Base-by-base conservation (phyloP, 2,888 invertebrate species). In the Keiferia lycopersicella region DNA sequence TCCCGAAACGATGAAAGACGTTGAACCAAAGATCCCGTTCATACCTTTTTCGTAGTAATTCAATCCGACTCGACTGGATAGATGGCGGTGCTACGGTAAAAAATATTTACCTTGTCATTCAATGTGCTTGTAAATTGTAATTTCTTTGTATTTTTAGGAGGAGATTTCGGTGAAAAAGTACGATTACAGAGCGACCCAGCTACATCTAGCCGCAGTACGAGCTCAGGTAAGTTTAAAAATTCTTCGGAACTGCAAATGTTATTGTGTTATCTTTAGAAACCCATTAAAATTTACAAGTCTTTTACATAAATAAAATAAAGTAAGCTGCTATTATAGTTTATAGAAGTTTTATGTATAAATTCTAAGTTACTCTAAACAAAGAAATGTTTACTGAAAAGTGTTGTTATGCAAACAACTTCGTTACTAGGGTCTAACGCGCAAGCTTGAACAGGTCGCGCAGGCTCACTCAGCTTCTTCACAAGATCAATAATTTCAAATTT, bases 141-240 rank as follows among this genome's bases (percentile, higher is more conserved):
- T 61, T 48, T 67, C 57, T 65, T 53, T 20, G 7, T 30, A 30
- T 30, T 53, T 30, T 30, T 66, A 98, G 92, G 98, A 98, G 87
- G 98, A 98, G 78, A 96, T 98, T 82, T 97, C 98, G 70, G 93
- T 97, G 92, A 98, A 98, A 90, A 95, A 96, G 80, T 98, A 98
- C 87, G 98, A 98, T 92, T 94, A 98, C 73, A 94, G 97, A 71
- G 96, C 98, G 62, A 97, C 98, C 58, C 97, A 97, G 83, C 93
- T 98, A 69, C 98, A 98, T 87, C 93, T 98, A 68, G 95, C 97
- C 63, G 97, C 98, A 65, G 95, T 98, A 64, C 94, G 95, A 91
- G 96, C 98, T 65, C 98, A 98, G 96, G 98, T 98, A 93, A 93
- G 93, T 34, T 34, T 8, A 34, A 34, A 34, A 34, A 34, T 10